Evolutionary conservation across 2,888 invertebrate genomes (phyloP).

Genomic region (Alentia gelatinosa): DNA sequence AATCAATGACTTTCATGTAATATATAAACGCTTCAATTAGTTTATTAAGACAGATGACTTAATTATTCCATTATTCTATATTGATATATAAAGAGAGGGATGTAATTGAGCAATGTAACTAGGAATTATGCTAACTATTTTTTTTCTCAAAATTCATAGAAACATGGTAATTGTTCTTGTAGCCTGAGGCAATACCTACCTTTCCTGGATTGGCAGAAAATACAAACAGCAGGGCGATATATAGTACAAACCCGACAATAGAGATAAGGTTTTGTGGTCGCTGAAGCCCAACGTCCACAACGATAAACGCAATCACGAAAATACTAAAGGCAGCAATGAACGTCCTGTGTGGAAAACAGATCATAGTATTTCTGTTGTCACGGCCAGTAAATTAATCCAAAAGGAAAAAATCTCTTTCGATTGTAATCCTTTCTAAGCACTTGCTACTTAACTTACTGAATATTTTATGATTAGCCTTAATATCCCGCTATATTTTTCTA

Average conservation of each 20-base stretch:
- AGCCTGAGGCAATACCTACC: background rate
- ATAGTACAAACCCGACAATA: background rate
- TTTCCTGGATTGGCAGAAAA: conserved; percentile 48
- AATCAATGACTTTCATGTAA: no score
- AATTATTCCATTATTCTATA: background rate
- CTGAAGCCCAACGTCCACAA: conserved; percentile 27
- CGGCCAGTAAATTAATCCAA: background rate
- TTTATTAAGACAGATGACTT: background rate
- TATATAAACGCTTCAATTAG: background rate
- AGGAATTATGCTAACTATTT: background rate
- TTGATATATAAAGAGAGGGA: background rate
- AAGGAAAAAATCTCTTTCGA: background rate
- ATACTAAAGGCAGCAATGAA: background rate
- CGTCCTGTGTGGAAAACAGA: background rate
- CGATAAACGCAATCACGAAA: background rate
- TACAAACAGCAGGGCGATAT: conserved; percentile 38
- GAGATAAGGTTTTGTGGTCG: background rate
- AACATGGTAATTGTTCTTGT: background rate
- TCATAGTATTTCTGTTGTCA: background rate
- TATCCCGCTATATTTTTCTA: background rate
- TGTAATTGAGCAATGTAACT: background rate
- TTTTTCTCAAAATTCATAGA: background rate
- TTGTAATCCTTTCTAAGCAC: background rate
- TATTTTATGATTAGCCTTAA: background rate
- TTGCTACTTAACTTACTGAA: background rate